A percentile compares a stretch with the other conserved stretches of the same genome.
phyloP scores from a whole-genome alignment of 1,140 invertebrate species.

The Hermatobates lingyangjiaoensis region DNA sequence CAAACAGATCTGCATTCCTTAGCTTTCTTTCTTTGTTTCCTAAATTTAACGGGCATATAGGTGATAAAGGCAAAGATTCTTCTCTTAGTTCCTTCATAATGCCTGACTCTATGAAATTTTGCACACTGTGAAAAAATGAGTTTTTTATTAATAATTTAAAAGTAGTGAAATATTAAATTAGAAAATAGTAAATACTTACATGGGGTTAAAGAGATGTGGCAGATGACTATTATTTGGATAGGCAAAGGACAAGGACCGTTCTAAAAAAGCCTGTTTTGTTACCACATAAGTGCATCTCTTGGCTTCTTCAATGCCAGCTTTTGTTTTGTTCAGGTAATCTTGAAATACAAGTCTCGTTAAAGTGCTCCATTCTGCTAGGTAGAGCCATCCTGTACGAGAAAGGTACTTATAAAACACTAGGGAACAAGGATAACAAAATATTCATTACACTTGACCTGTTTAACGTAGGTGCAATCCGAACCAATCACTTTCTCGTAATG shows the following conservation, averaged over 20 bases:
- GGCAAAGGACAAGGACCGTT: conserved; percentile 43
- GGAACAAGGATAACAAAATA: too few relatives aligned
- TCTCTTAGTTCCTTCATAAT: conserved; percentile 42
- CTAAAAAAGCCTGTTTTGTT: conserved; percentile 39
- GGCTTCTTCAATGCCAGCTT: conserved; percentile 31
- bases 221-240: conserved; percentile 39
- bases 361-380: conserved; percentile 41
- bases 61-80: conserved; percentile 40
- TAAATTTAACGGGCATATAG: conserved; percentile 57
- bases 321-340: conserved; percentile 42
- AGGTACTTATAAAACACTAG: neutral
- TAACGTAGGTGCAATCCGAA: too few relatives aligned
- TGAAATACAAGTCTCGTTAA: conserved; percentile 42
- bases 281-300: conserved; percentile 50
- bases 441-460: too few relatives aligned
- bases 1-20: conserved; percentile 39
- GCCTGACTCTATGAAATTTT: conserved; percentile 45
- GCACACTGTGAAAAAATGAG: conserved; percentile 41
- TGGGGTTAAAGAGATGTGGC: conserved; percentile 35
- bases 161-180: too few relatives aligned
- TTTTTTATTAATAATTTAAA: too few relatives aligned
- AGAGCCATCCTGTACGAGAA: conserved; percentile 28
- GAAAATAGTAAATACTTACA: conserved; percentile 31
- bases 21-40: conserved; percentile 55
- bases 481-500: too few relatives aligned